Conservation (phyloP, 2,113 vertebrate genomes). For the Cercopithecus mona region DNA sequence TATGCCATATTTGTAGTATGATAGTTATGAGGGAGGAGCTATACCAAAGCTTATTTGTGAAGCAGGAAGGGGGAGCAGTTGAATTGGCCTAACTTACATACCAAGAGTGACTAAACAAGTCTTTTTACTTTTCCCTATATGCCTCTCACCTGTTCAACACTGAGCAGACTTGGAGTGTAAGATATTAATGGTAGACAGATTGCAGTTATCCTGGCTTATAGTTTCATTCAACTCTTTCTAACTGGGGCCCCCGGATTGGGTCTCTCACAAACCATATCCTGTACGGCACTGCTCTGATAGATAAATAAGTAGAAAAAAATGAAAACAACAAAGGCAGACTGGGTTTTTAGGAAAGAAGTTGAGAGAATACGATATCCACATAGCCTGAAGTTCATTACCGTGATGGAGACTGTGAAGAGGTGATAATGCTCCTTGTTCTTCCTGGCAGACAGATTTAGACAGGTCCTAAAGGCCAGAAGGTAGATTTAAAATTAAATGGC, state of each 20-base stretch:
- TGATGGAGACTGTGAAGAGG: constrained; percentile 24
- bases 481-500: constrained; percentile 54
- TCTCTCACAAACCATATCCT: constrained; percentile 1
- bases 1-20: background rate
- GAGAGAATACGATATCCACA: background rate
- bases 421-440: constrained; percentile 15
- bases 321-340: background rate
- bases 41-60: background rate
- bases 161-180: background rate
- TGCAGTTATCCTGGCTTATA: background rate
- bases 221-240: constrained; percentile 48
- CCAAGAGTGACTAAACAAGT: background rate
- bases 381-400: background rate
- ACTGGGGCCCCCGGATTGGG: constrained; percentile 1
- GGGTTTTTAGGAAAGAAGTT: background rate
- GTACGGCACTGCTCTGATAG: background rate
- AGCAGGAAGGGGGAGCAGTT: background rate
- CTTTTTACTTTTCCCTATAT: background rate
- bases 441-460: constrained; percentile 16
- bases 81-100: background rate
- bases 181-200: background rate
- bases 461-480: constrained; percentile 9
- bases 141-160: background rate
- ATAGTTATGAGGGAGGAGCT: too few relatives aligned
- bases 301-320: constrained; percentile 7